Evolutionary conservation across 2,888 invertebrate species (phyloP).

Genomic region (Andrena chrysosceles): DNA sequence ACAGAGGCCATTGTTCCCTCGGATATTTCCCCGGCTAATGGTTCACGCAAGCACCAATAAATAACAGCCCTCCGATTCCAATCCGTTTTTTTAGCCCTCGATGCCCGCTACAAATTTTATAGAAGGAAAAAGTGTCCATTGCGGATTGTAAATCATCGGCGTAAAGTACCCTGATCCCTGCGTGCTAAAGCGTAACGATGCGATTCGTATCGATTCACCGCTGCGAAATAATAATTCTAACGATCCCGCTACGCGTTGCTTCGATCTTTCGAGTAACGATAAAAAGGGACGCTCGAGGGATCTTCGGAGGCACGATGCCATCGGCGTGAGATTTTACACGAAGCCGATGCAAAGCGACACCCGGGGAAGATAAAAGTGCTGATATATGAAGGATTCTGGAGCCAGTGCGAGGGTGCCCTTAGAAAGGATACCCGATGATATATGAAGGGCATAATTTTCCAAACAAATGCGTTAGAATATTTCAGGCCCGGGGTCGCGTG

Average conservation of each 20-base stretch:
- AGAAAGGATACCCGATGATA: conserved; percentile 6
- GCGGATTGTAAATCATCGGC: conserved; percentile 15
- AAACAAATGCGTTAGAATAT: conserved; percentile 33
- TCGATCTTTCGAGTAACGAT: background rate
- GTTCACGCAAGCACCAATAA: conserved; percentile 36
- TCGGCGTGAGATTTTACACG: background rate
- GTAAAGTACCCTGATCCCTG: background rate
- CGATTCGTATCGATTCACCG: background rate
- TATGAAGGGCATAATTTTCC: conserved; percentile 23
- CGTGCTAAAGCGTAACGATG: background rate
- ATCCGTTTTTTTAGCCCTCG: conserved; percentile 31
- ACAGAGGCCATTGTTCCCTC: conserved; percentile 39
- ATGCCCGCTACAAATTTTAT: conserved; percentile 27
- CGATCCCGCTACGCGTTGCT: background rate
- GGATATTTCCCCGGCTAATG: conserved; percentile 55
- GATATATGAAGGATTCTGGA: conserved; percentile 12
- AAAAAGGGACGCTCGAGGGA: conserved; percentile 4
- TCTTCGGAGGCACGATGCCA: background rate
- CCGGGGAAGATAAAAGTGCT: conserved; percentile 16
- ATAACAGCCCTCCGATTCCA: conserved; percentile 36
- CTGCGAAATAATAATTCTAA: background rate
- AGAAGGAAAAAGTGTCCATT: conserved; percentile 6
- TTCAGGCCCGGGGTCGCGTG: conserved; percentile 6
- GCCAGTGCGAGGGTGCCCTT: background rate
- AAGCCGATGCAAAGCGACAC: conserved; percentile 24